A percentile compares a stretch with the other conserved stretches of the same genome.
Evolutionary conservation across 2,797 vertebrate genomes (phyloP).

Genomic region (Lophius americanus): DNA sequence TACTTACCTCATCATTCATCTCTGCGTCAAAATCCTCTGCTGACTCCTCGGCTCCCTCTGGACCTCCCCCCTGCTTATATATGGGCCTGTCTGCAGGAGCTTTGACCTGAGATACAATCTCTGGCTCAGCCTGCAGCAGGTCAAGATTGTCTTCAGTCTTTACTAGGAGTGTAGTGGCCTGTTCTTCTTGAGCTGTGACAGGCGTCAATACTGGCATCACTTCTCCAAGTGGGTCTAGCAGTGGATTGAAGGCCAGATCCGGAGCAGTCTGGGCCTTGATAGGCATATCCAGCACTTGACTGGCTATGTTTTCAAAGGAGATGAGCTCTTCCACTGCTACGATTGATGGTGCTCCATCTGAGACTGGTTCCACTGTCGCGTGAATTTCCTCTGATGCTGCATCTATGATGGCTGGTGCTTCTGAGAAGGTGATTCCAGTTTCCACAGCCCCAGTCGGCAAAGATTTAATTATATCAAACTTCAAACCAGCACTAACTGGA

Average conservation of each 20-base stretch:
- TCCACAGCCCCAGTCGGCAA: background rate
- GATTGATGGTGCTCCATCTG: background rate
- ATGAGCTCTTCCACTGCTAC: slow-evolving; percentile 53
- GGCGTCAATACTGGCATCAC: slow-evolving; percentile 23
- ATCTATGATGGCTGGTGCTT: background rate
- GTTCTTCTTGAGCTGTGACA: slow-evolving; percentile 15
- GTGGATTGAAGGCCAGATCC: slow-evolving; percentile 15
- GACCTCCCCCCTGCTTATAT: slow-evolving; percentile 12
- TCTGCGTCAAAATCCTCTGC: slow-evolving; percentile 68
- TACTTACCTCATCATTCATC: slow-evolving; percentile 52
- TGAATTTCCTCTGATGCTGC: slow-evolving; percentile 9
- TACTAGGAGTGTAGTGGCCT: slow-evolving; percentile 1
- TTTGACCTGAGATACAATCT: slow-evolving; percentile 6
- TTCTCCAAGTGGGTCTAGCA: slow-evolving; percentile 26
- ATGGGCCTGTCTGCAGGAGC: slow-evolving; percentile 1
- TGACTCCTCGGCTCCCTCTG: slow-evolving; percentile 19
- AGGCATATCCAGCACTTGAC: slow-evolving; percentile 2
- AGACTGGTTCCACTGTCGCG: background rate
- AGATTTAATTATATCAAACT: background rate
- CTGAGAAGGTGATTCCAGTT: background rate
- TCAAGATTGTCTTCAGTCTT: slow-evolving; percentile 16
- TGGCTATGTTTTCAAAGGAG: slow-evolving; percentile 38
- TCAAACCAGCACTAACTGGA: background rate
- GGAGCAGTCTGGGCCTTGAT: slow-evolving; percentile 3
- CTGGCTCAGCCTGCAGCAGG: slow-evolving; percentile 22